Conservation (phyloP, 2,888 invertebrate species). For the Drosophila quinaria region DNA sequence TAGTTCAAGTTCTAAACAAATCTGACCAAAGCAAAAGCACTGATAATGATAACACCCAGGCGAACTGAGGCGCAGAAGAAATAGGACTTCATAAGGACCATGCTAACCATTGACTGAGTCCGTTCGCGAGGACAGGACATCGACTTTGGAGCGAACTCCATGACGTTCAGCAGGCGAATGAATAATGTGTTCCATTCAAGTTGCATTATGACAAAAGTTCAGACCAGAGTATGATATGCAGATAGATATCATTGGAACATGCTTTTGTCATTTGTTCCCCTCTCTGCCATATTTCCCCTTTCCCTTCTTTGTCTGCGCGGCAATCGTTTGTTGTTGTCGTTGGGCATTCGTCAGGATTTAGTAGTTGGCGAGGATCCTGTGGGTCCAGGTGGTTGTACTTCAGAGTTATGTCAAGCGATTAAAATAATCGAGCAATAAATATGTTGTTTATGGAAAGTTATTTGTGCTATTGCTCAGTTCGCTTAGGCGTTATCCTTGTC, state of each 20-base stretch:
- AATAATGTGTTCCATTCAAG: constrained; percentile 47
- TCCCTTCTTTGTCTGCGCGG: neutral
- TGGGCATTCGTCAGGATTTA: constrained; percentile 17
- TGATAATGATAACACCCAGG: constrained; percentile 80
- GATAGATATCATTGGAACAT: constrained; percentile 66
- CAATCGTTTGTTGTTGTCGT: constrained; percentile 28
- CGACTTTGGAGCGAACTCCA: neutral
- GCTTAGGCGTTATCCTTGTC: constrained; percentile 82
- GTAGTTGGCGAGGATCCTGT: constrained; percentile 9
- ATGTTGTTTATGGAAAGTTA: constrained; percentile 88
- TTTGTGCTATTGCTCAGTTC: constrained; percentile 84
- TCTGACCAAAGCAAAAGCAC: constrained; percentile 73
- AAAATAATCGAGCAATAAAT: constrained; percentile 41
- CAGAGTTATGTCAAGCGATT: constrained; percentile 58
- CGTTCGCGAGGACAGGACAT: neutral
- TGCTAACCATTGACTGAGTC: constrained; percentile 41
- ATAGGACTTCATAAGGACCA: constrained; percentile 87
- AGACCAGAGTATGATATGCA: constrained; percentile 28
- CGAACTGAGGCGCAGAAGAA: constrained; percentile 83
- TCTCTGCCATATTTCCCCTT: neutral
- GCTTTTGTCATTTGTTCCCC: constrained; percentile 62
- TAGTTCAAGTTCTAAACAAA: neutral
- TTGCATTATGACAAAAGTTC: constrained; percentile 41
- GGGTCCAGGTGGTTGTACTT: constrained; percentile 20
- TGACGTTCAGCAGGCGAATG: constrained; percentile 47